Evolutionary conservation across 2,113 vertebrate species (phyloP), one percentile per base, ranked within the genome.

Genomic region (Cololabis saira): DNA sequence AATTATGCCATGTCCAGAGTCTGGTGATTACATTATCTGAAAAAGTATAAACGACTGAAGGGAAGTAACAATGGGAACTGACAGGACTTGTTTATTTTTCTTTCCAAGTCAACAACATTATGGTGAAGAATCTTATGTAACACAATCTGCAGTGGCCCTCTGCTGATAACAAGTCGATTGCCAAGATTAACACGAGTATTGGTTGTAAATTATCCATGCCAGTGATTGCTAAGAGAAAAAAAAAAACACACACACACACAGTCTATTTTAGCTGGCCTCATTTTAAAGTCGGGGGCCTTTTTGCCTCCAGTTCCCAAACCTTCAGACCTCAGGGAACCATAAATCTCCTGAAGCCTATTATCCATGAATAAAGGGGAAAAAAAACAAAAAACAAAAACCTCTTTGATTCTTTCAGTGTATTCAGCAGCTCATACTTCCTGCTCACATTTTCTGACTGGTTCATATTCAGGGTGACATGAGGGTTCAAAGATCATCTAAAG

Each of bases 11-110:
- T 63, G 52, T 72, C 81, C 85, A 86, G 84, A 89, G 74, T 78
- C 69, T 40, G 65, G 71, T 88, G 73, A 92, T 82, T 24, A 21
- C 24, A 76, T 93, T 86, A 86, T 42, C 50, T 59, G 84, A 78
- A 86, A 91, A 76, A 67, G 10, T 78, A 91, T 55, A 78, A 86
- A 75, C 53, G 66, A 86, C 90, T 85, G 87, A 74, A 83, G 87
- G 80, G 76, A 76, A 80, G 72, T 56, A 66, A 63, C 71, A 60
- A 82, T 30, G 61, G 60, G 76, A 75, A 87, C 71, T 78, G 64
- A 72, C 69, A 80, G 77, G 61, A 76, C 61, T 71, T 76, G 69
- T 83, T 84, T 73, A 61, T 76, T 81, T 81, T 63, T 63, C 30
- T 66, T 61, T 76, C 43, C 21, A 13, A 66, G 56, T 60, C 75